Percentiles rank a stretch among this genome's conserved stretches.
These are phyloP conservation scores for Cochlearius cochlearius DNA, from an alignment of 2,113 vertebrate species.

Conservation along the genomic window DNA sequence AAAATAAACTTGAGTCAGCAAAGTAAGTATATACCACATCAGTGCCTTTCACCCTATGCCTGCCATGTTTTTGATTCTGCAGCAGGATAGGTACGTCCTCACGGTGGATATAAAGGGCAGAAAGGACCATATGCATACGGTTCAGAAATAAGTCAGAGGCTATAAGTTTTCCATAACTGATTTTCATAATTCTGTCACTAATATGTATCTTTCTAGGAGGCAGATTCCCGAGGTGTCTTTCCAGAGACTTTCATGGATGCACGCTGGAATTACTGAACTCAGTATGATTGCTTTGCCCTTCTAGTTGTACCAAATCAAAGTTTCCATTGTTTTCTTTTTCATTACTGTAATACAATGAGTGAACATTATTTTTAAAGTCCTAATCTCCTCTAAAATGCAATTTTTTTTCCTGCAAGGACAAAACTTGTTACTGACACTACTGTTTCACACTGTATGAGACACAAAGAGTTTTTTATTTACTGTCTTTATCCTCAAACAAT, in stretches of 20 bases:
- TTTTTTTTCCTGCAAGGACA: constrained; percentile 3
- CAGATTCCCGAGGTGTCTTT: neutral
- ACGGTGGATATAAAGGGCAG: neutral
- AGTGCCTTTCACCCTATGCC: neutral
- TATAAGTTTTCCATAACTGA: neutral
- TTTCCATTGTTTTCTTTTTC: neutral
- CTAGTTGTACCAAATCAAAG: neutral
- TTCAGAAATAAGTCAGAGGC: neutral
- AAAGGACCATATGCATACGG: neutral
- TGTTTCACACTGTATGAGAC: neutral
- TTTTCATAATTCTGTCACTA: neutral
- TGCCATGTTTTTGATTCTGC: neutral
- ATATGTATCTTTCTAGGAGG: neutral
- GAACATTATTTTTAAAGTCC: neutral
- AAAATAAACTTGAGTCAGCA: neutral
- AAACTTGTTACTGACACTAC: neutral
- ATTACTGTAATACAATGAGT: neutral
- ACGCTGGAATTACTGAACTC: neutral
- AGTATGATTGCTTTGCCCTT: neutral
- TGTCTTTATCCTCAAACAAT: neutral
- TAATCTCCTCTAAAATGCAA: neutral
- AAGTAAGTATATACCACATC: neutral
- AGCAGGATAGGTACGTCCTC: neutral
- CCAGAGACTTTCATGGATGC: neutral
- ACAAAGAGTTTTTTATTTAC: neutral